phyloP scores from a whole-genome alignment of 92 coral and sea anemone species.

The Desmophyllum pertusum region DNA sequence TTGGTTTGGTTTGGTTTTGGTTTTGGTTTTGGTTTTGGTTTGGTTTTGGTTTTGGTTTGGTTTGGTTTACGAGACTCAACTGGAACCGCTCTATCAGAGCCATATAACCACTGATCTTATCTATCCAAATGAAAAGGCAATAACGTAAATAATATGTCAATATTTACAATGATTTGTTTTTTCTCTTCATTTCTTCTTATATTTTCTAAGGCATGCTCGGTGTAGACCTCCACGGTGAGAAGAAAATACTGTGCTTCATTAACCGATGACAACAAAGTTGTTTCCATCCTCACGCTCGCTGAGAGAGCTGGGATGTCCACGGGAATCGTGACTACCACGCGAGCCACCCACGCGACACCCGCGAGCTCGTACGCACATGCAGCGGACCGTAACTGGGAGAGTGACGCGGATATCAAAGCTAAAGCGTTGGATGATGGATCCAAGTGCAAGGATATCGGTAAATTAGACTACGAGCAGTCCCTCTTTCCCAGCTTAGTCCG shows the following conservation, averaged over 20 bases:
- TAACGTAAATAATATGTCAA: too few relatives aligned
- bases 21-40: too few relatives aligned
- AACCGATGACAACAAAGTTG: conserved; percentile 48
- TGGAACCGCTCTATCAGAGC: too few relatives aligned
- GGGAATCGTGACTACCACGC: conserved; percentile 74
- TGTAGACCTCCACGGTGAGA: conserved; percentile 67
- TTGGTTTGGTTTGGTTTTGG: too few relatives aligned
- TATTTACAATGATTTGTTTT: too few relatives aligned
- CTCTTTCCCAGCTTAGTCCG: neutral
- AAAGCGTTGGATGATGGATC: conserved; percentile 53
- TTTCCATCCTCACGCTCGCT: neutral
- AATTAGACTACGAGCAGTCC: neutral
- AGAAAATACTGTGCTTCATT: conserved; percentile 55
- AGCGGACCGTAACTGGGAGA: conserved; percentile 62
- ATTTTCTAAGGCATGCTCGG: conserved; percentile 65
- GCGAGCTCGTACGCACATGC: conserved; percentile 44
- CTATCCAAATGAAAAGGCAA: too few relatives aligned
- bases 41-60: too few relatives aligned
- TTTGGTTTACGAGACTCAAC: too few relatives aligned
- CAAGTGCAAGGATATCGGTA: conserved; percentile 68
- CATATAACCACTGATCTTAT: too few relatives aligned
- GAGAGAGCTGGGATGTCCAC: conserved; percentile 72
- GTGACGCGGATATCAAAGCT: conserved; percentile 21
- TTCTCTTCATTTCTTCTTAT: too few relatives aligned
- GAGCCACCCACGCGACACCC: conserved; percentile 67